phyloP scores from a whole-genome alignment of 1,140 invertebrate species.

The Hylaeus anthracinus region DNA sequence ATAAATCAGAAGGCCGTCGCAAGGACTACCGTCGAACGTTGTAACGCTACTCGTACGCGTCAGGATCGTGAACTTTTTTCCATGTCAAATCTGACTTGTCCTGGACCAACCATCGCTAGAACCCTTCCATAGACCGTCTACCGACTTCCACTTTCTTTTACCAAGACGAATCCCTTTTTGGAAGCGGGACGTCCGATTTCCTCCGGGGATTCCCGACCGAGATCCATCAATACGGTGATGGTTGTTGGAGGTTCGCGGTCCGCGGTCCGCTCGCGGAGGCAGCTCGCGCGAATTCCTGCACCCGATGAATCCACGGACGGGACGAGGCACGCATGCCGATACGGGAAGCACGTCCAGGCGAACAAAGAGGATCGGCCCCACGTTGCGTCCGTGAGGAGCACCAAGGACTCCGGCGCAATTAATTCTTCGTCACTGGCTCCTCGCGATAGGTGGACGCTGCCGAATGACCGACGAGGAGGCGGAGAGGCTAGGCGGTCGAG shows the following conservation, averaged over 20 bases:
- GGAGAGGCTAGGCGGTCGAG: neutral
- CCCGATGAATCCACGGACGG: conserved; percentile 45
- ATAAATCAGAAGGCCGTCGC: conserved; percentile 10
- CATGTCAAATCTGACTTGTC: no score
- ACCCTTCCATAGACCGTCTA: no score
- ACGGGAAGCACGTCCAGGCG: conserved; percentile 54
- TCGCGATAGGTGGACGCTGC: conserved; percentile 31
- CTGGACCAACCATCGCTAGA: no score
- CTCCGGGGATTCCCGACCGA: neutral
- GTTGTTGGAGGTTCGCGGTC: neutral
- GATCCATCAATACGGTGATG: neutral
- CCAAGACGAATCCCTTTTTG: no score
- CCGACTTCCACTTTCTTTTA: no score
- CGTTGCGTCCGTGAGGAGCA: conserved; percentile 55
- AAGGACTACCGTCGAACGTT: no score
- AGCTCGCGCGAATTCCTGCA: conserved; percentile 27
- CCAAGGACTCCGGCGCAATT: conserved; percentile 64
- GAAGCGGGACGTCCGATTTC: conserved; percentile 16
- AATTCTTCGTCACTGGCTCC: conserved; percentile 64
- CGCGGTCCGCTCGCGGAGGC: conserved; percentile 9
- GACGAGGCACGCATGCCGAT: conserved; percentile 39
- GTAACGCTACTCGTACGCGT: no score
- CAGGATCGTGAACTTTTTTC: no score
- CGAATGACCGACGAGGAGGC: conserved; percentile 37
- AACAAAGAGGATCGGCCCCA: conserved; percentile 60